Base-by-base conservation (phyloP, 2,113 vertebrate genomes). In the Oncorhynchus mykiss region DNA sequence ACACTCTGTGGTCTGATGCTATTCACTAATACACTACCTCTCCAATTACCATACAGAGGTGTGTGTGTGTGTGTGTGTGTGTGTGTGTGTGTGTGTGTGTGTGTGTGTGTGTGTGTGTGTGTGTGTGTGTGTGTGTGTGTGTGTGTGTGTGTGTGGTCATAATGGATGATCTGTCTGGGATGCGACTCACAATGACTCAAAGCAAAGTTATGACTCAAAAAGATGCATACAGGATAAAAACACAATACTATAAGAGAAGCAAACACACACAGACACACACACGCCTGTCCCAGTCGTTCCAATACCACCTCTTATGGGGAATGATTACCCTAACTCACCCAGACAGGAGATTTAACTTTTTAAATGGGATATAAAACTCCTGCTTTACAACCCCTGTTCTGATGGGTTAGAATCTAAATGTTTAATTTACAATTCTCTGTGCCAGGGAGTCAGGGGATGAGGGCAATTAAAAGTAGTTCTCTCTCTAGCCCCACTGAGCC, bases 391-490 rank as follows among this genome's bases (percentile, higher is more conserved):
- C 77, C 67, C 72, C 22, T 62, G 0, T 67, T n/a, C 31, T 70
- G 67, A 69, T 62, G 70, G 20, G 77, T 80, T 73, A 79, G 76
- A 74, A 86, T 81, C 80, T 87, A 86, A 90, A 88, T 88, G 78
- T 83, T 89, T 89, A 73, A 91, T 89, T 88, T 79, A 2, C 71
- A 80, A 68, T 12, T 29, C 24, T 67, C 25, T 27, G 45, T 48
- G 68, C 57, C 85, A 86, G 57, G 76, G 73, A 25, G 77, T 71
- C 67, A 2, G 82, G 79, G 86, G 87, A 87, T 82, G 81, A 72
- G 73, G 75, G 78, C 67, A 86, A 86, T 89, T 86, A 83, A 90
- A 85, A 81, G 86, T 76, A 73, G 70, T 66, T 74, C 67, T 77
- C 78, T 88, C 39, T 45, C 39, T 45, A 45, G 49, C 49, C 49